These are phyloP conservation scores for Drosophila rellima DNA, from an alignment of 2,888 invertebrate genomes.

Conservation along the genomic window DNA sequence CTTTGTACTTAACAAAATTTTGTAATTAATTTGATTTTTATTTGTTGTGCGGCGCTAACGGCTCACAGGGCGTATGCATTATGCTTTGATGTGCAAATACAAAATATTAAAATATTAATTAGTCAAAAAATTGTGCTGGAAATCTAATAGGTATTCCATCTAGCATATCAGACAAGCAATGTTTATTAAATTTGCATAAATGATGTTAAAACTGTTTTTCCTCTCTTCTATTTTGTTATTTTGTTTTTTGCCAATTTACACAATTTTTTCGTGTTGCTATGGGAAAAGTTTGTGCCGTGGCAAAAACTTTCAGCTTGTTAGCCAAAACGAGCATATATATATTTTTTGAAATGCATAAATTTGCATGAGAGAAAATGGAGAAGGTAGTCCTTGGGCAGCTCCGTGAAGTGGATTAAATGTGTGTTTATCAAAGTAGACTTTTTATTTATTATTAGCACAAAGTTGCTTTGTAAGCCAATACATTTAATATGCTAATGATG, in stretches of 20 bases:
- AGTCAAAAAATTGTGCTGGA: slow-evolving; percentile 30
- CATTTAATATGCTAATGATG: slow-evolving; percentile 52
- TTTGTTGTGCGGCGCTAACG: background rate
- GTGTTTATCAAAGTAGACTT: slow-evolving; percentile 35
- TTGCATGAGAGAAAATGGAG: slow-evolving; percentile 19
- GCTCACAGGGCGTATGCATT: slow-evolving; percentile 30
- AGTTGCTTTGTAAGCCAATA: slow-evolving; percentile 33
- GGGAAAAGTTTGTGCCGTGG: slow-evolving; percentile 40
- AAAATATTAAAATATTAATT: slow-evolving; percentile 51
- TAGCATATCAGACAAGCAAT: slow-evolving; percentile 26
- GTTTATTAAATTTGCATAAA: slow-evolving; percentile 64
- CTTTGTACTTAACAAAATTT: slow-evolving; percentile 45
- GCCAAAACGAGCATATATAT: slow-evolving; percentile 45
- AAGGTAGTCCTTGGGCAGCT: slow-evolving; percentile 30
- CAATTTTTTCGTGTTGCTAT: slow-evolving; percentile 26
- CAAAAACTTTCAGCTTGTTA: slow-evolving; percentile 53
- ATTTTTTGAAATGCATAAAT: slow-evolving; percentile 61
- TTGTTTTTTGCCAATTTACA: slow-evolving; percentile 22
- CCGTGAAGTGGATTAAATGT: slow-evolving; percentile 22
- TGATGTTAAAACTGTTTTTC: slow-evolving; percentile 44
- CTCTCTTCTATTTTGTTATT: slow-evolving; percentile 3
- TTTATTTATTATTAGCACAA: slow-evolving; percentile 7
- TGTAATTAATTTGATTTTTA: slow-evolving; percentile 32
- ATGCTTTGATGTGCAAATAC: slow-evolving; percentile 61
- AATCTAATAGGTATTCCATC: slow-evolving; percentile 31